Conservation (phyloP, 1,140 invertebrate genomes). For the Adelges cooleyi region DNA sequence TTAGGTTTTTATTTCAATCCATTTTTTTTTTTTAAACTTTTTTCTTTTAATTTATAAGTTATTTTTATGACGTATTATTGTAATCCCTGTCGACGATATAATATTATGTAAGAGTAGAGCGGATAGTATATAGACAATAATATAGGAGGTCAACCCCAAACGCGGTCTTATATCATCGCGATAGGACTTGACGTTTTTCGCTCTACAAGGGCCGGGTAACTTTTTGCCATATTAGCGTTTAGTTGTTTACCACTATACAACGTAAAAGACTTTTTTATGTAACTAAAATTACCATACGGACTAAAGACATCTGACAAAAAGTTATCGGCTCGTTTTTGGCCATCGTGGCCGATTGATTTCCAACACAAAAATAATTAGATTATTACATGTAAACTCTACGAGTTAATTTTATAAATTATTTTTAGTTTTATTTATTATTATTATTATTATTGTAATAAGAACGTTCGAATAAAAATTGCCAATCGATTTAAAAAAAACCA, state of each 20-base stretch:
- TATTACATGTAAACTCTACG: constrained; percentile 28
- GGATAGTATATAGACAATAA: too few relatives aligned
- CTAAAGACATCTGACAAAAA: constrained; percentile 12
- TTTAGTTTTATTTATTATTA: neutral
- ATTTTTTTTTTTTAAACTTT: neutral
- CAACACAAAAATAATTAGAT: constrained; percentile 29
- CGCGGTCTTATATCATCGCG: neutral
- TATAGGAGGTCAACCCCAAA: too few relatives aligned
- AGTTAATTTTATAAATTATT: constrained; percentile 4
- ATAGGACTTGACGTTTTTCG: too few relatives aligned
- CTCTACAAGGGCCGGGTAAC: constrained; percentile 1
- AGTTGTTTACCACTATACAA: neutral
- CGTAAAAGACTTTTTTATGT: neutral
- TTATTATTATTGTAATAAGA: too few relatives aligned
- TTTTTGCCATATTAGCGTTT: constrained; percentile 26
- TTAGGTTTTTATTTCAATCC: neutral
- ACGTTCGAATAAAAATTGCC: too few relatives aligned
- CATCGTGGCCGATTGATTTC: constrained; percentile 20
- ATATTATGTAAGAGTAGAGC: too few relatives aligned
- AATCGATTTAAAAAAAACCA: too few relatives aligned
- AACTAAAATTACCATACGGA: neutral
- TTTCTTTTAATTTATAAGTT: too few relatives aligned
- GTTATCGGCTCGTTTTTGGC: constrained; percentile 19
- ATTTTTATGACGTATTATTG: too few relatives aligned
- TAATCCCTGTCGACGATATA: too few relatives aligned